Conservation (phyloP, 2,113 vertebrate species). For the Pseudorectes ferrugineus region DNA sequence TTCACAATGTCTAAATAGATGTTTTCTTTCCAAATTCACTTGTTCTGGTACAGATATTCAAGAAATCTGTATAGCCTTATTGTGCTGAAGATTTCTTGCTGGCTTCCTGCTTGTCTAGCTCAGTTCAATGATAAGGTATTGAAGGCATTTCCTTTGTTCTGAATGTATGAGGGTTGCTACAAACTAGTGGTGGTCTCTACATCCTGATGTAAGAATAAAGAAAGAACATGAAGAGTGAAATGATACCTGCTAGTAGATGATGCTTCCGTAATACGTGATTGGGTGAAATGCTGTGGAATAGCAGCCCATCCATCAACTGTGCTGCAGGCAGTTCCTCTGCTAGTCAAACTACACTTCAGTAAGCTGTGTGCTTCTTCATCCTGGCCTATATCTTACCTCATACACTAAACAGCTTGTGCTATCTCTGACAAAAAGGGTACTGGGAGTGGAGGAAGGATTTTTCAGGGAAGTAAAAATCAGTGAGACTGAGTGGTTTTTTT, state of each 20-base stretch:
- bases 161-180: fast-evolving
- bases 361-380: background rate
- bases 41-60: background rate
- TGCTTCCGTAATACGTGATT: fast-evolving
- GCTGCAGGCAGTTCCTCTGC: background rate
- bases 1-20: background rate
- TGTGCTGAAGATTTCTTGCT: background rate
- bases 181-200: background rate
- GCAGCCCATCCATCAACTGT: background rate
- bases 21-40: background rate
- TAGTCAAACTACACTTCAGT: background rate
- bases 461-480: background rate
- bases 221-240: background rate
- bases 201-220: background rate
- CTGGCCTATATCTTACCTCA: background rate
- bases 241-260: background rate
- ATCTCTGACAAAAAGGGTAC: background rate
- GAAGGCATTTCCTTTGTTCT: background rate
- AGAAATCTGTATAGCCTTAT: background rate
- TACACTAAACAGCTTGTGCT: fast-evolving
- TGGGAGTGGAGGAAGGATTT: background rate
- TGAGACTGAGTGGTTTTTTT: background rate
- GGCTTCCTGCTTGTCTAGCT: background rate
- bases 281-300: background rate
- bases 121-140: background rate